Evolutionary conservation across 2,888 invertebrate species (phyloP), one percentile per base, ranked within the genome.

Genomic region (Morpho deidamia): DNA sequence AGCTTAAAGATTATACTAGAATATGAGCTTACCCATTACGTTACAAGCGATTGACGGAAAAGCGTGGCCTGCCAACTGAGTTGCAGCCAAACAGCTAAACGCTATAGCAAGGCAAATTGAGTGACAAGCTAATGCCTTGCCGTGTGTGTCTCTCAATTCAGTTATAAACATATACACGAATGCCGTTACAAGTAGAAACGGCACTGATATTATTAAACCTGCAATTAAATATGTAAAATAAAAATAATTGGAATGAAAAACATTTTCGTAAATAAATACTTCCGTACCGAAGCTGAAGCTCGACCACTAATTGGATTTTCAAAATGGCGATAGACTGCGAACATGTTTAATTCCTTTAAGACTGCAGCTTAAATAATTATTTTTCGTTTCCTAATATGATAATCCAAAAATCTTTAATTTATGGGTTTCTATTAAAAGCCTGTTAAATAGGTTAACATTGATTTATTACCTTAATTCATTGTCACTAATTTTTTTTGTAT

Each of bases 111-210:
- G 72, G 62, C 91, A 92, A 53, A 86, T 80, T 7, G 91, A 87
- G 64, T 92, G 92, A 64, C 90, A 89, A 11, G 91, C 91, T 57
- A 92, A 75, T 0, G 91, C 87, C 64, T 90, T 91, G 9, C 92
- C 92, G 59, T 91, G 91, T 0, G 90, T 85, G 60, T 92, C 91
- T 56, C 89, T 77, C 9, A 93, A 71, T 62, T 90, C 90, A 9
- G 81, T 90, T 34, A 92, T 91, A 55, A 81, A 74, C 1, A 80
- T 70, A 67, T 91, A 91, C 8, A 90, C 82, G 44, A 76, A 71
- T 0, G 90, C 88, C 7, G 91, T 91, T 12, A 83, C 81, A 50
- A 91, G 58, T 11, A 91, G 78, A 62, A 91, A 91, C 9, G 91
- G 90, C 7, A 91, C 85, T 11, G 91, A 91, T 66, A 90, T 78